A percentile compares a stretch with the other conserved stretches of the same genome.
Evolutionary conservation across 2,797 vertebrate genomes (phyloP).

Genomic region (Arrhamphus sclerolepis): DNA sequence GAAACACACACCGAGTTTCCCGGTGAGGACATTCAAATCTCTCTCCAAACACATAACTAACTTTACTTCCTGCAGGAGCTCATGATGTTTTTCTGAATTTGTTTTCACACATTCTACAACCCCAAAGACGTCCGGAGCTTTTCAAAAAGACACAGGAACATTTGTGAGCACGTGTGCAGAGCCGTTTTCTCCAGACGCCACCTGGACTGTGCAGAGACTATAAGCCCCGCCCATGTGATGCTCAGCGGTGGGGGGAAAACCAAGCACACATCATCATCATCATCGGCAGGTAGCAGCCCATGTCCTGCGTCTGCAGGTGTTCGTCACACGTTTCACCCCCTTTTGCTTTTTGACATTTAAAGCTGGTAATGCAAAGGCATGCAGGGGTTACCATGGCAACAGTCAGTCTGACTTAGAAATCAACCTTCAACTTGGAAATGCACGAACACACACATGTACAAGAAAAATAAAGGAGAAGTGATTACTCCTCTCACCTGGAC

Average conservation of each 20-base stretch:
- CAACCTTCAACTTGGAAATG: constrained; percentile 52
- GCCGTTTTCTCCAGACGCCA: not conserved
- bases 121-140: not conserved
- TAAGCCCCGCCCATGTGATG: constrained; percentile 16
- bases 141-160: not conserved
- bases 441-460: constrained; percentile 4
- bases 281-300: not conserved
- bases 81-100: not conserved
- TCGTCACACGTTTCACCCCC: constrained; percentile 12
- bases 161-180: not conserved
- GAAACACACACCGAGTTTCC: constrained; percentile 13
- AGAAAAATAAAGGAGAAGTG: not conserved
- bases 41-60: not conserved
- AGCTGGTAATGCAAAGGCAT: constrained; percentile 55
- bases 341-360: constrained; percentile 34
- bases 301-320: not conserved
- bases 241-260: constrained; percentile 7
- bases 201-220: not conserved
- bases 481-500: too few species aligned
- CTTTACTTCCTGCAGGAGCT: not conserved
- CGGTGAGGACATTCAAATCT: constrained; percentile 13
- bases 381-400: constrained; percentile 60
- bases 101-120: not conserved
- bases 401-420: constrained; percentile 42
- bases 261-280: not conserved